Base-by-base conservation (phyloP, 2,113 vertebrate genomes). In the Lepisosteus osseus region DNA sequence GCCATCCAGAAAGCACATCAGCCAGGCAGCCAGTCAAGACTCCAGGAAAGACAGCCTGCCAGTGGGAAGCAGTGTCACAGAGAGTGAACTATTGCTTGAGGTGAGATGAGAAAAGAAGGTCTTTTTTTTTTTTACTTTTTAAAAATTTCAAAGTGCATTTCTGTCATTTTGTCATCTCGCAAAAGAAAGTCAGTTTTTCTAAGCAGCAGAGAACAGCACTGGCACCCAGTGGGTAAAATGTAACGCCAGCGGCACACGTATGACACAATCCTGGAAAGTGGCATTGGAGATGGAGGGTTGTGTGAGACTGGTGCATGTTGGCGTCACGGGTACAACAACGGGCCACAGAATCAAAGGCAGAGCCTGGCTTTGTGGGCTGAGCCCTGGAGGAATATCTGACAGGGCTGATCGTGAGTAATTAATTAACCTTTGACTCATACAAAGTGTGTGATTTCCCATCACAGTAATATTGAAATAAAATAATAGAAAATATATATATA, bases 21-120 rank as follows among this genome's bases (percentile, higher is more conserved):
- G 75, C 78, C 62, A 82, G n/a, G 17, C 87, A 68, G 82, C 61
- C 51, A 86, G 80, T 79, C 78, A 85, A 65, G 89, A 94, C 73
- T 78, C 67, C 1, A 85, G 89, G 65, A 93, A 92, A 81, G 93
- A 92, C 61, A 80, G 84, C 42, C 54, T 70, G 15, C 67, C 80
- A 0, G 42, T 71, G 66, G 81, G 81, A 66, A 72, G 79, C 56
- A 3, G 75, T 0, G 76, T 92, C 75, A 91, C 89, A 76, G 97
- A 98, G 85, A 96, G 94, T 79, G 84, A 88, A 83, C 91, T 97
- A 72, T 87, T 98, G n/a, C 89, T 97, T 76, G 96, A 98, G 86
- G 96, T 97, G 89, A 90, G 94, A 57, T 29, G 8, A 44, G 13
- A 43, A 59, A 41, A 6, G 59, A 15, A 3, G 57, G 68, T 3